Conservation (phyloP, 2,888 invertebrate genomes). For the Acronicta alni region DNA sequence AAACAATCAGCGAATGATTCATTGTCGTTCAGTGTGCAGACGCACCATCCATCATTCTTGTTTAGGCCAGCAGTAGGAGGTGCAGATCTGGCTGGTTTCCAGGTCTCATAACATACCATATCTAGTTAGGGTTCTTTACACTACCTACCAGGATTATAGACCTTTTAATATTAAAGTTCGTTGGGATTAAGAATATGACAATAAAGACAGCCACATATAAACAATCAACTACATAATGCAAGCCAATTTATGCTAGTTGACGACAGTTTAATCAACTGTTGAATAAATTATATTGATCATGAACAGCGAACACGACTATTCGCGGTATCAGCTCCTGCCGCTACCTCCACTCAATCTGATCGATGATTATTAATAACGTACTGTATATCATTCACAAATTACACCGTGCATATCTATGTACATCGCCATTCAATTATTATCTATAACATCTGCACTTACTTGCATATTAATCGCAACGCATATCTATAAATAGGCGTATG, state of each 20-base stretch:
- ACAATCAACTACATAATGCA: conserved; percentile 19
- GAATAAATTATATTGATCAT: conserved; percentile 43
- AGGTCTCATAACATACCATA: conserved; percentile 2
- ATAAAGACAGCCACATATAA: conserved; percentile 16
- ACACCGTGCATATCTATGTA: conserved; percentile 10
- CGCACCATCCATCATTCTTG: conserved; percentile 25
- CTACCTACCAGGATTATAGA: not conserved
- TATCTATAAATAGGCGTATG: conserved; percentile 43
- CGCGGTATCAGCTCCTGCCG: conserved; percentile 11
- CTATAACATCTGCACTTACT: conserved; percentile 43
- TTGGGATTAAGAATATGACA: conserved; percentile 17
- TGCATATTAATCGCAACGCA: conserved; percentile 45
- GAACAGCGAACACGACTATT: conserved; percentile 41
- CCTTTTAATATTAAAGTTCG: not conserved
- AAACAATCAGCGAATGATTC: conserved; percentile 34
- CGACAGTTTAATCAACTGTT: conserved; percentile 40
- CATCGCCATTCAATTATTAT: conserved; percentile 41
- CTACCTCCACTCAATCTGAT: conserved; percentile 16
- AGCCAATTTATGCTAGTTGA: conserved; percentile 28
- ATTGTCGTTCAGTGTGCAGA: conserved; percentile 38
- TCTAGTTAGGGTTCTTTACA: not conserved
- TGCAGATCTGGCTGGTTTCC: conserved; percentile 19
- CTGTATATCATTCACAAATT: conserved; percentile 30
- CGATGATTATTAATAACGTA: conserved; percentile 34
- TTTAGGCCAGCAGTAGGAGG: conserved; percentile 10